Percentiles rank a stretch among this genome's conserved stretches.
Evolutionary conservation across 2,888 invertebrate species (phyloP).

Genomic region (Andrena flavipes): DNA sequence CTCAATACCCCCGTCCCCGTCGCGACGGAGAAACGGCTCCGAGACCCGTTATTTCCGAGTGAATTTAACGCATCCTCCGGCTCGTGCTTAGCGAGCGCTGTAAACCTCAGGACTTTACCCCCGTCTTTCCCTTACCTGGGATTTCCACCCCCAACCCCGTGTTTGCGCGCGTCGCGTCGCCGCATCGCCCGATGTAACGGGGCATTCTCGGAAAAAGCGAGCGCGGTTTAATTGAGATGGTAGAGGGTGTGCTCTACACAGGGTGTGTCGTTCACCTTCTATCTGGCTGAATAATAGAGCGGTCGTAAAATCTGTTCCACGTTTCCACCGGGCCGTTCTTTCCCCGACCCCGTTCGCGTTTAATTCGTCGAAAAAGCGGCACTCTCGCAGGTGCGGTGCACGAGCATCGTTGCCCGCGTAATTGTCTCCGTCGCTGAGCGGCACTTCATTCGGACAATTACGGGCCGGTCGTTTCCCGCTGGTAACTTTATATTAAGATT

Average conservation of each 20-base stretch:
- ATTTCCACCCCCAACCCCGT: background rate
- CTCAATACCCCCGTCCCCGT: background rate
- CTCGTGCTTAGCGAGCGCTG: no score
- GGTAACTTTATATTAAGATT: constrained; percentile 61
- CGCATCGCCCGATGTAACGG: background rate
- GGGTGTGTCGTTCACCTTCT: constrained; percentile 48
- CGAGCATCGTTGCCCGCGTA: constrained; percentile 16
- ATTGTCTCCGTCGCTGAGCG: constrained; percentile 35
- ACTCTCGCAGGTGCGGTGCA: constrained; percentile 34
- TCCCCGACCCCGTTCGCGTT: constrained; percentile 23
- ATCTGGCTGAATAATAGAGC: constrained; percentile 50
- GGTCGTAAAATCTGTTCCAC: constrained; percentile 57
- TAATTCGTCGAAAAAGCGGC: constrained; percentile 54
- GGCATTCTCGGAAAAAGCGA: constrained; percentile 10
- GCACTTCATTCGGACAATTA: constrained; percentile 60
- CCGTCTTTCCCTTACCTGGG: background rate
- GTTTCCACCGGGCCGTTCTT: constrained; percentile 35
- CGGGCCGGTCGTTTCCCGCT: constrained; percentile 51
- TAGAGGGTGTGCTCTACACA: constrained; percentile 2
- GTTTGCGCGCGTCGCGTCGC: background rate
- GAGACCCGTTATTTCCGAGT: background rate
- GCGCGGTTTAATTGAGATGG: constrained; percentile 48
- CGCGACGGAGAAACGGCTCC: background rate
- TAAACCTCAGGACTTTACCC: no score
- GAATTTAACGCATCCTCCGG: background rate